phyloP scores from a whole-genome alignment of 2,888 invertebrate species.

The Sisyra nigra region DNA sequence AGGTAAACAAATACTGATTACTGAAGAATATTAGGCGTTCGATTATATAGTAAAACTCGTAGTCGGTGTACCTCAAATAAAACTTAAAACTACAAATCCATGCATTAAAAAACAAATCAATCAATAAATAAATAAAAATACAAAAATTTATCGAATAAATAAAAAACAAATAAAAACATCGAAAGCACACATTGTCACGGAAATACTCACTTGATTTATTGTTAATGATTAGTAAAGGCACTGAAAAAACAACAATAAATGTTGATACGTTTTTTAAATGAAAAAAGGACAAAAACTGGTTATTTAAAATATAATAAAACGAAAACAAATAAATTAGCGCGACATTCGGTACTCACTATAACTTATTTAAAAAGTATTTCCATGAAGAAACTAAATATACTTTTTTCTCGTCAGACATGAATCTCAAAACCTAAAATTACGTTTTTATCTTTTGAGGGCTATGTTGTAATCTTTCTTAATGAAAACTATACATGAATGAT shows the following conservation, averaged over 20 bases:
- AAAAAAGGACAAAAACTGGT: conserved; percentile 10
- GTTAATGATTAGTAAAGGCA: conserved; percentile 37
- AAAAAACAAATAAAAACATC: conserved; percentile 1
- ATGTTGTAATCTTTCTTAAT: not conserved
- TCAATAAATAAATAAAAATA: too few relatives aligned
- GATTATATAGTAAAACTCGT: too few relatives aligned
- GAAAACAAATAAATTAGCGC: not conserved
- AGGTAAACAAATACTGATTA: too few relatives aligned
- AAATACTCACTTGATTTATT: conserved; percentile 29
- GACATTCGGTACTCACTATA: conserved; percentile 5
- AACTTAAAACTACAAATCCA: too few relatives aligned
- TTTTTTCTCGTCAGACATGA: conserved; percentile 4
- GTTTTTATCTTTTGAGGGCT: not conserved
- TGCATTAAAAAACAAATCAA: too few relatives aligned
- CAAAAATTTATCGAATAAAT: too few relatives aligned
- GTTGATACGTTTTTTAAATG: conserved; percentile 6
- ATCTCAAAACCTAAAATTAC: conserved; percentile 8
- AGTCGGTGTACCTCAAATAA: too few relatives aligned
- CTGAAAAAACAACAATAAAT: conserved; percentile 24
- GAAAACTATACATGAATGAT: not conserved
- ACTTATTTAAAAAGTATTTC: not conserved
- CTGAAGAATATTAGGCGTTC: too few relatives aligned
- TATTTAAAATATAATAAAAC: conserved; percentile 1
- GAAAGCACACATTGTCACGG: not conserved
- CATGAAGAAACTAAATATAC: not conserved